Conservation (phyloP, 1,140 invertebrate genomes). For the Caenorhabditis briggsae region DNA sequence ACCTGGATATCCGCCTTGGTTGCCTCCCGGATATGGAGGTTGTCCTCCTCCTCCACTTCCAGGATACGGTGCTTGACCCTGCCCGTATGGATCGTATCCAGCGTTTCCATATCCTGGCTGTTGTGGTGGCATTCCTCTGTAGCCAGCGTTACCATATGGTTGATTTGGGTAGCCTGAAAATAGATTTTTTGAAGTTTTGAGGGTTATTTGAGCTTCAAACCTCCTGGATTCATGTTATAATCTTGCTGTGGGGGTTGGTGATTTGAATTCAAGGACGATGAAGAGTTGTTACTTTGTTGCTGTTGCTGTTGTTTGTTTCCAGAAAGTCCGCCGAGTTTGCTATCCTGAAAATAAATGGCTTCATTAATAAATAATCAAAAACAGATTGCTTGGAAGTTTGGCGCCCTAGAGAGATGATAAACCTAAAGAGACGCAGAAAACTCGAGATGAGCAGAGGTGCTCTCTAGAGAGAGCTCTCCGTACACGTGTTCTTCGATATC, state of each 20-base stretch:
- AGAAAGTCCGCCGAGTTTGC: conserved; percentile 10
- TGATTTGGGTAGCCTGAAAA: conserved; percentile 26
- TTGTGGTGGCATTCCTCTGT: conserved; percentile 1
- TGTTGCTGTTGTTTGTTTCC: conserved; percentile 31
- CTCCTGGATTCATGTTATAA: conserved; percentile 28
- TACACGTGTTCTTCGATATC: conserved; percentile 28
- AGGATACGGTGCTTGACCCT: conserved; percentile 28
- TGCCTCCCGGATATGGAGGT: not conserved
- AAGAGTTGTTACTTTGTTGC: not conserved
- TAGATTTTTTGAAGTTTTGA: not conserved
- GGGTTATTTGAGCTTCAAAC: not conserved
- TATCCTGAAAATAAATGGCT: conserved; percentile 16
- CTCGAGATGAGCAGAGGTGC: not conserved
- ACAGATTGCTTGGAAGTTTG: not conserved
- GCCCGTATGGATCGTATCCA: conserved; percentile 11
- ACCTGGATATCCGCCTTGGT: conserved; percentile 57
- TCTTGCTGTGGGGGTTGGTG: not conserved
- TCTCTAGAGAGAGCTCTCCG: not conserved
- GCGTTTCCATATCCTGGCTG: conserved; percentile 26
- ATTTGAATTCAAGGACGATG: not conserved
- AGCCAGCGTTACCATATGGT: conserved; percentile 22
- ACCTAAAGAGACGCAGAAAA: not conserved
- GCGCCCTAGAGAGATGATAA: not conserved
- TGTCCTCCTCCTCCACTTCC: not conserved
- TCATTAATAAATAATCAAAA: no score